These are phyloP conservation scores for Pangasianodon hypophthalmus DNA, from an alignment of 2,113 vertebrate genomes.

Conservation along the genomic window DNA sequence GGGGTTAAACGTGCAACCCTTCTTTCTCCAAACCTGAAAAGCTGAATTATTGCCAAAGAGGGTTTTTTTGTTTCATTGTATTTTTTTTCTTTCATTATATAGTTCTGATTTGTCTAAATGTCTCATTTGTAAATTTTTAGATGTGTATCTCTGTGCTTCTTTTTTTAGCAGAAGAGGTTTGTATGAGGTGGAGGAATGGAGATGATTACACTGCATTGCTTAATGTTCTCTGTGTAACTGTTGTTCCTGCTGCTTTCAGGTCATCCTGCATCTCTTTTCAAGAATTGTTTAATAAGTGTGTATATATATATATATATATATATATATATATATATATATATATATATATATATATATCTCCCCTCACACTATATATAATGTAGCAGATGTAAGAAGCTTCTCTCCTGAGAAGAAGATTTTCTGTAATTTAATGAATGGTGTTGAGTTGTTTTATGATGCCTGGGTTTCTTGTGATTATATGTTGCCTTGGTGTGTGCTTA, in stretches of 20 bases:
- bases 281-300: too few species aligned
- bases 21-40: background rate
- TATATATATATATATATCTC: background rate
- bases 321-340: too few species aligned
- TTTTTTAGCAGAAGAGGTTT: background rate
- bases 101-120: background rate
- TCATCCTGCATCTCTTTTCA: background rate
- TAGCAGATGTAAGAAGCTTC: background rate
- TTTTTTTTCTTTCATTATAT: background rate
- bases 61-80: too few species aligned
- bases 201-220: background rate
- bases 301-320: too few species aligned
- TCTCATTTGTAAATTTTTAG: background rate
- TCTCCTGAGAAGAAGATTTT: background rate
- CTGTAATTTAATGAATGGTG: slow-evolving; percentile 19
- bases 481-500: background rate
- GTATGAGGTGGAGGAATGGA: background rate
- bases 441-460: background rate
- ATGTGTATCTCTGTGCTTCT: too few species aligned
- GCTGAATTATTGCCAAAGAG: too few species aligned
- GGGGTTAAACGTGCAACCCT: background rate
- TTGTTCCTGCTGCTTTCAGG: background rate
- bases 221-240: background rate
- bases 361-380: background rate
- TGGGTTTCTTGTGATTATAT: background rate